phyloP scores from a whole-genome alignment of 2,113 vertebrate species.

The Melanostigma gelatinosum region DNA sequence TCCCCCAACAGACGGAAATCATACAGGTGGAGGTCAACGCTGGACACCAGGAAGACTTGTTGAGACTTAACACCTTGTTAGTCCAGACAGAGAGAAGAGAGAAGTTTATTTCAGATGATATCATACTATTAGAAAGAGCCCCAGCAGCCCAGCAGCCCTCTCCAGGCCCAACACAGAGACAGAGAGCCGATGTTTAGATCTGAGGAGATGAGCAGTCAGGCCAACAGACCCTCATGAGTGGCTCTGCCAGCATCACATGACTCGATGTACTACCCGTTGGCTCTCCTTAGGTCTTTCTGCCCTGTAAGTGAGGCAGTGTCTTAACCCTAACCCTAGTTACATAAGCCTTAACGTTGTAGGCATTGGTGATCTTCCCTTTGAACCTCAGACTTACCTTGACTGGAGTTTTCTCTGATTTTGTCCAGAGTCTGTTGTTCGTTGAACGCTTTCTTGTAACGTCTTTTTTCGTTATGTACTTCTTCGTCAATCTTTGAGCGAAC shows the following conservation, averaged over 20 bases:
- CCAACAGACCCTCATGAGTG: not conserved
- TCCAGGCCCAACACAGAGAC: not conserved
- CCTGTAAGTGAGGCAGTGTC: not conserved
- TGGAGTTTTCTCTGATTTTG: not conserved
- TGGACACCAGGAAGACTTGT: conserved; percentile 49
- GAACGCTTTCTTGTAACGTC: not conserved
- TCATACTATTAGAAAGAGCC: not conserved
- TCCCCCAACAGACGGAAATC: conserved; percentile 20
- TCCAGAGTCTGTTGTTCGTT: not conserved
- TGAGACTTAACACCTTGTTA: not conserved
- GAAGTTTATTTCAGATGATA: not conserved
- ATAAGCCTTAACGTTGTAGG: too few species aligned
- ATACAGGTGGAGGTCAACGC: not conserved
- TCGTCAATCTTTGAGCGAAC: conserved; percentile 50
- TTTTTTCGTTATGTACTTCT: not conserved
- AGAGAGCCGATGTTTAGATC: not conserved
- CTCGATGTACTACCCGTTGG: not conserved
- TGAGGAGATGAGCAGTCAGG: not conserved
- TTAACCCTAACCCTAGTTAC: too few species aligned
- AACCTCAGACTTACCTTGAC: not conserved
- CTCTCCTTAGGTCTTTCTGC: not conserved
- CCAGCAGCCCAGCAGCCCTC: not conserved
- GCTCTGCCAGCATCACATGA: not conserved
- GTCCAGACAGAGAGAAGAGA: not conserved
- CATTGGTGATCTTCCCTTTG: too few species aligned